Percentiles rank a stretch among this genome's conserved stretches.
These are phyloP conservation scores for Phoeniculus purpureus DNA, from an alignment of 2,797 vertebrate genomes.

Conservation along the genomic window DNA sequence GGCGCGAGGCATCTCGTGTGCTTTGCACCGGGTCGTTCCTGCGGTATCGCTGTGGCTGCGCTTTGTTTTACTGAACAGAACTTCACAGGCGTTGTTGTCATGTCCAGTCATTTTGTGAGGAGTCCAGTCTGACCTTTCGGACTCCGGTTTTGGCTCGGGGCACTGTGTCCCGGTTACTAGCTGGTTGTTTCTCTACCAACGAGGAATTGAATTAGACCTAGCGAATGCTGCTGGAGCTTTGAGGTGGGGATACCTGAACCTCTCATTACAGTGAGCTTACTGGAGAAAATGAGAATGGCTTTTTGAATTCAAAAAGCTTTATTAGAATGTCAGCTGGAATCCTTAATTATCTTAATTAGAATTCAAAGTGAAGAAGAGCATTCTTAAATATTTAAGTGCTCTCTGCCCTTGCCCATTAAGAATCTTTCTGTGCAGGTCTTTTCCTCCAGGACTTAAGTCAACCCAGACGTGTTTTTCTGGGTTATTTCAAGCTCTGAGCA, in stretches of 20 bases:
- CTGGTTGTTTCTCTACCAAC: background rate
- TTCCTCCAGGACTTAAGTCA: background rate
- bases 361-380: background rate
- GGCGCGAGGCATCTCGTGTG: background rate
- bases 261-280: background rate
- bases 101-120: background rate
- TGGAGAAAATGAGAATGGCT: background rate
- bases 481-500: background rate
- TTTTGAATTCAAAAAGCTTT: slow-evolving; percentile 34
- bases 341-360: slow-evolving; percentile 54
- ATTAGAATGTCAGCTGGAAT: slow-evolving; percentile 35
- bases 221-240: background rate
- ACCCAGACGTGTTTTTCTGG: background rate
- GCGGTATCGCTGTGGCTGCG: background rate
- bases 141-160: background rate
- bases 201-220: background rate
- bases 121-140: background rate
- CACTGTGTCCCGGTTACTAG: background rate
- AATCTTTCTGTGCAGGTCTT: background rate
- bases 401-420: slow-evolving; percentile 37
- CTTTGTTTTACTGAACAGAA: background rate
- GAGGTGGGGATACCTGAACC: background rate
- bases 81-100: background rate
- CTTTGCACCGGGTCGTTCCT: slow-evolving; percentile 1
- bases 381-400: slow-evolving; percentile 39